A percentile compares a stretch with the other conserved stretches of the same genome.
Evolutionary conservation across 2,113 vertebrate species (phyloP).

Genomic region (Vidua chalybeata): DNA sequence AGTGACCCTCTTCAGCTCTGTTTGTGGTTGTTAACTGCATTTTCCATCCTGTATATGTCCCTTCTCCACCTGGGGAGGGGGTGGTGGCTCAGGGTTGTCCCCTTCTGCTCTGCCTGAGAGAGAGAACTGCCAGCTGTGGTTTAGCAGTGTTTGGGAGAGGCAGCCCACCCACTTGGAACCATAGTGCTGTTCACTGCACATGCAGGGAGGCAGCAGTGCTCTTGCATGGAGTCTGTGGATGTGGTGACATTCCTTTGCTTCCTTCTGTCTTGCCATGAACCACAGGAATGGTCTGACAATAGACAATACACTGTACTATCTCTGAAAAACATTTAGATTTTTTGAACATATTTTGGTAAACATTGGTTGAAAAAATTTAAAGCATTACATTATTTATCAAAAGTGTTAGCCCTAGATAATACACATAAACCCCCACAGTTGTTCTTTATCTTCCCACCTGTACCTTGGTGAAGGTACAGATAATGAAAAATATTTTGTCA

Average conservation of each 20-base stretch:
- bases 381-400: not conserved
- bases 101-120: not conserved
- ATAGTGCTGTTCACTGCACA: rapidly evolving
- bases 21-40: rapidly evolving
- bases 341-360: not conserved
- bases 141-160: not conserved
- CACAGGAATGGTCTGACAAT: not conserved
- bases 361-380: conserved; percentile 4
- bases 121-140: not conserved
- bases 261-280: not conserved
- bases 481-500: conserved; percentile 1
- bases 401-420: not conserved
- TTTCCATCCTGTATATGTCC: not conserved
- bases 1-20: not conserved
- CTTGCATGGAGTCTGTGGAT: not conserved
- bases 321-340: not conserved
- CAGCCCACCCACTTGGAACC: rapidly evolving
- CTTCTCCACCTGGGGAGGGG: not conserved
- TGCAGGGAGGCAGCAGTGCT: rapidly evolving
- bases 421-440: not conserved
- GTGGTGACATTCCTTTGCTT: conserved; percentile 14
- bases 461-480: not conserved
- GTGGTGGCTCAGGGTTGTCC: not conserved
- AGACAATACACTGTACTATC: not conserved
- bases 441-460: conserved; percentile 9